Conservation (phyloP, 2,888 invertebrate species). For the Catonia carolina region DNA sequence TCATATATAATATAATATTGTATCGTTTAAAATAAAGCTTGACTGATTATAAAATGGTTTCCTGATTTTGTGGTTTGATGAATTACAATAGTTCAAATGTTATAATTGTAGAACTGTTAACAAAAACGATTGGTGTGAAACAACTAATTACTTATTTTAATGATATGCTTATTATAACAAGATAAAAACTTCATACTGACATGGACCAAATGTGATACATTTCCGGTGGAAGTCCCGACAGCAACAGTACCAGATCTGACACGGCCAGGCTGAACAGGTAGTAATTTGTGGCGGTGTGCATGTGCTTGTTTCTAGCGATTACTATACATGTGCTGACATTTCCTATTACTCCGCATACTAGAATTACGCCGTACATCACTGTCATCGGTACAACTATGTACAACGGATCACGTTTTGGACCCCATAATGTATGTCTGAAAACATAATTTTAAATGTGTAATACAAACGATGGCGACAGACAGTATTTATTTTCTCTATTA, state of each 20-base stretch:
- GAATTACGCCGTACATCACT: conserved; percentile 59
- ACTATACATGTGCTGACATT: conserved; percentile 74
- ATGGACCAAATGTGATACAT: conserved; percentile 69
- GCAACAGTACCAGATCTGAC: conserved; percentile 64
- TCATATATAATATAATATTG: too few species aligned
- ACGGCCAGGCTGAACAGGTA: conserved; percentile 73
- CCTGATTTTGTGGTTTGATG: too few species aligned
- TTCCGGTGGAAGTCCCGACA: conserved; percentile 75
- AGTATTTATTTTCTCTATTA: too few species aligned
- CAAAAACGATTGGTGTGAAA: too few species aligned
- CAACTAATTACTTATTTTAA: too few species aligned
- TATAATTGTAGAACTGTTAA: too few species aligned
- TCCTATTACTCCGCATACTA: conserved; percentile 67
- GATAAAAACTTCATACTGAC: conserved; percentile 20
- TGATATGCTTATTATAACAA: too few species aligned
- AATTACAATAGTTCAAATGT: too few species aligned
- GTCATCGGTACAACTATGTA: conserved; percentile 59
- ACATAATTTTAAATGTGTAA: too few species aligned
- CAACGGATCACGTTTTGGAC: conserved; percentile 47
- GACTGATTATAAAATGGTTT: too few species aligned
- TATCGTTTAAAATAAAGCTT: too few species aligned
- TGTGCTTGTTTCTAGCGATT: conserved; percentile 65
- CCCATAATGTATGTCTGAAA: conserved; percentile 15
- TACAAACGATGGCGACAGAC: too few species aligned
- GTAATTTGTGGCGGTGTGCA: conserved; percentile 81